Percentiles rank a stretch among this genome's conserved stretches.
phyloP scores from a whole-genome alignment of 2,113 vertebrate genomes.

The Chrysemys picta region DNA sequence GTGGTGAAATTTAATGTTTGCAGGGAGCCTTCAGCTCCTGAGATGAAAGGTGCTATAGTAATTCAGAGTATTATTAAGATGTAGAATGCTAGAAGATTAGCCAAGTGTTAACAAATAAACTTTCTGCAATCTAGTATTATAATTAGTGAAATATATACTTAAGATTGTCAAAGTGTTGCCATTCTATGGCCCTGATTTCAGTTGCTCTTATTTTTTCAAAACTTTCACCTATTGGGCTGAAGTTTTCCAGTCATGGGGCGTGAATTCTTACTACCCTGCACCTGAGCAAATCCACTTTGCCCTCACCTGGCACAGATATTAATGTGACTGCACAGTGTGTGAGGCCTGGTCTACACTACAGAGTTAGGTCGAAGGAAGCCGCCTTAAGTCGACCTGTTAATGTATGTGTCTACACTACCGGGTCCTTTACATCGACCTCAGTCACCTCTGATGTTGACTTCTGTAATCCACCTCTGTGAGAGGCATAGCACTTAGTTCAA shows the following conservation, averaged over 20 bases:
- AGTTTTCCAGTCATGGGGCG: background rate
- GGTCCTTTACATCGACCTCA: too few species aligned
- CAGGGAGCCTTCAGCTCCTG: background rate
- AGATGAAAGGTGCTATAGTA: background rate
- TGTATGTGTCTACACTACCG: too few species aligned
- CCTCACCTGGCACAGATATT: too few species aligned
- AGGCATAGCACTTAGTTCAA: too few species aligned
- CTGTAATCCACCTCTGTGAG: too few species aligned
- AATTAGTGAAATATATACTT: background rate
- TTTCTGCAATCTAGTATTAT: background rate
- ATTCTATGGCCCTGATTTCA: conserved; percentile 29
- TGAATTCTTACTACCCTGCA: background rate
- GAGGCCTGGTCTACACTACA: too few species aligned
- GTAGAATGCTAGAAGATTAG: background rate
- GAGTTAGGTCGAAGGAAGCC: too few species aligned
- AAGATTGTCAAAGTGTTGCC: background rate
- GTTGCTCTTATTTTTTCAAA: background rate
- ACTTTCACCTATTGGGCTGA: background rate
- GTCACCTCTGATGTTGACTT: too few species aligned
- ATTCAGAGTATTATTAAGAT: background rate
- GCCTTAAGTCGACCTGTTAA: too few species aligned
- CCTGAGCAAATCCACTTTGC: background rate
- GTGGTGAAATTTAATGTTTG: background rate
- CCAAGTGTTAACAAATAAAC: background rate
- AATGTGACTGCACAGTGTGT: too few species aligned